These are phyloP conservation scores for Macquaria australasica DNA, from an alignment of 2,113 vertebrate genomes.

Conservation along the genomic window DNA sequence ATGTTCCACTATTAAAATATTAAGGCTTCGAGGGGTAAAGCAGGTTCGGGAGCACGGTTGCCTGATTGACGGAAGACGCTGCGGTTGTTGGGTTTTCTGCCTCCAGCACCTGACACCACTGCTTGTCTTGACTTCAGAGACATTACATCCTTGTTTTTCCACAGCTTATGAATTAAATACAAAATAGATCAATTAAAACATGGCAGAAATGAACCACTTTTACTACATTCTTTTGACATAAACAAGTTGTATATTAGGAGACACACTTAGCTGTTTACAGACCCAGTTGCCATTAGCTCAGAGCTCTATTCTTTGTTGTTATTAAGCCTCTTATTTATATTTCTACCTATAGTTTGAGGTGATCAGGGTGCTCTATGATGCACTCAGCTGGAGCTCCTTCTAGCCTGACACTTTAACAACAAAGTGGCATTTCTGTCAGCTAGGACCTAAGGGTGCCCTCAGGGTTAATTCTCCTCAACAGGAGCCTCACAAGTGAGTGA, in stretches of 20 bases:
- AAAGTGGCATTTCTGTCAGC: slow-evolving; percentile 61
- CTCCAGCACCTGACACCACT: not conserved
- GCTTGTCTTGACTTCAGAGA: not conserved
- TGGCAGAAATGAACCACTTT: not conserved
- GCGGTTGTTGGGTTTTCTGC: not conserved
- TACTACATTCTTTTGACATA: not conserved
- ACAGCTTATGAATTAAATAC: not conserved
- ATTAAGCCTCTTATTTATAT: not conserved
- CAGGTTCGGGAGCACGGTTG: not conserved
- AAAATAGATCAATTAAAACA: not conserved
- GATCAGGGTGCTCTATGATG: not conserved
- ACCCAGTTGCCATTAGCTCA: not conserved
- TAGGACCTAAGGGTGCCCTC: slow-evolving; percentile 42
- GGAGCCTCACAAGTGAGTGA: slow-evolving; percentile 17
- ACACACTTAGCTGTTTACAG: not conserved
- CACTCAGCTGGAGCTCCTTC: not conserved
- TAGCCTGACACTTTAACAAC: slow-evolving; percentile 42
- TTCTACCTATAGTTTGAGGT: not conserved
- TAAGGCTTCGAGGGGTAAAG: not conserved
- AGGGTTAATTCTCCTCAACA: slow-evolving; percentile 27
- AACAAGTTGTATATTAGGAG: not conserved
- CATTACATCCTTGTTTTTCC: not conserved
- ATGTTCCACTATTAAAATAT: not conserved
- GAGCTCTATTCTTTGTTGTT: not conserved
- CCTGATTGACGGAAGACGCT: not conserved